These are phyloP conservation scores for Scomber scombrus DNA, from an alignment of 2,113 vertebrate genomes.

Conservation along the genomic window DNA sequence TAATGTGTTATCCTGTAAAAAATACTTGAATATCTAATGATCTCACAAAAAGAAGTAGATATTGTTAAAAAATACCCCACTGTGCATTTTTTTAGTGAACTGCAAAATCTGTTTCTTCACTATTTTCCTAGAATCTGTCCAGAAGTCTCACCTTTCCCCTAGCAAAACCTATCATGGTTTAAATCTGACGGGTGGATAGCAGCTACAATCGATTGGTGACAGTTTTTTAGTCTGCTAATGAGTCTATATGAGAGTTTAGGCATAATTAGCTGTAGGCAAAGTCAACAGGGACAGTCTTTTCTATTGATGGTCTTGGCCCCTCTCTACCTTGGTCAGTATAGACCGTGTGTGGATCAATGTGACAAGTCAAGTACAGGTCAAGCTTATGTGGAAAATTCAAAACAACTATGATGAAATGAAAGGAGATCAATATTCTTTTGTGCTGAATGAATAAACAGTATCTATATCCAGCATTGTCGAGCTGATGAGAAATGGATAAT, in stretches of 20 bases:
- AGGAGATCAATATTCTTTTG: constrained; percentile 55
- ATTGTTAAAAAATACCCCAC: neutral
- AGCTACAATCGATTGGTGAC: constrained; percentile 9
- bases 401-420: constrained; percentile 42
- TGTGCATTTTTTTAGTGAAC: no score
- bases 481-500: constrained; percentile 20
- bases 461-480: neutral
- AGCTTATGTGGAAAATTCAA: constrained; percentile 43
- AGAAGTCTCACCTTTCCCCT: neutral
- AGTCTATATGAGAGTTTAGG: constrained; percentile 32
- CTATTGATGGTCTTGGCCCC: constrained; percentile 35
- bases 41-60: no score
- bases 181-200: neutral
- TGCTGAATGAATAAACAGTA: constrained; percentile 31
- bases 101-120: neutral
- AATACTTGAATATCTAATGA: no score
- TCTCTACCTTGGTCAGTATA: constrained; percentile 44
- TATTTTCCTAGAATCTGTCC: neutral
- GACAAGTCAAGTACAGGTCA: constrained; percentile 64
- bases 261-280: constrained; percentile 50
- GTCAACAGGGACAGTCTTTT: constrained; percentile 48
- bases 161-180: constrained; percentile 4
- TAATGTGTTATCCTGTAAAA: no score
- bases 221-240: constrained; percentile 39
- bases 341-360: constrained; percentile 57